Base-by-base conservation (phyloP, 2,888 invertebrate genomes). In the Crocallis elinguaria region DNA sequence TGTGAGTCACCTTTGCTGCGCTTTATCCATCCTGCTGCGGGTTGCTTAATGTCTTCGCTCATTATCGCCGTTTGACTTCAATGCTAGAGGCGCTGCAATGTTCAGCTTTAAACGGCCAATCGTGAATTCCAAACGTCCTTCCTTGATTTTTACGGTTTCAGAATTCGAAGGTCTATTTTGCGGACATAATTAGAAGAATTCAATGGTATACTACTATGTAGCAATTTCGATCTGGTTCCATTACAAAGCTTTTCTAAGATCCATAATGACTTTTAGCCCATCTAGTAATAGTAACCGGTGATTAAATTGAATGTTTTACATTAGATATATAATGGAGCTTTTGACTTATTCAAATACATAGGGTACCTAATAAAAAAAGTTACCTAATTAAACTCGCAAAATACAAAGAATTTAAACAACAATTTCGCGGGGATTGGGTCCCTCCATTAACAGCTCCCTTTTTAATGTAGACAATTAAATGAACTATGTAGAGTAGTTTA, bases 1-100 rank as follows among this genome's bases (percentile, higher is more conserved):
- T 66, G 75, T 89, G 87, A 88, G 77, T 88, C 88, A 88, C 82
- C 73, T 73, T 58, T 67, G 69, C 73, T 75, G 78, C 71, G 77
- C 79, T 79, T 82, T 82, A 79, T 80, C 76, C 76, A 77, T 79
- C 77, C 75, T 74, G 75, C 68, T 66, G 65, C 66, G 60, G 63
- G 67, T 86, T 84, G 78, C 84, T 77, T 76, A 79, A 84, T 78
- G 69, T 74, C 60, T 62, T 67, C 54, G 67, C 73, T 78, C 75
- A 79, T 83, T 84, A 79, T 75, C 74, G 73, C 67, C 49, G 62
- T 73, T 72, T 64, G 61, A 43, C 41, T 54, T 32, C 41, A 44
- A 39, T 13, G 21, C 27, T 19, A 43, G 36, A 52, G 46, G 21
- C 29, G 41, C 44, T 32, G 41, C 50, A 55, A 55, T 46, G 41